Evolutionary conservation across 2,113 vertebrate species (phyloP).

Genomic region (Rhea pennata): DNA sequence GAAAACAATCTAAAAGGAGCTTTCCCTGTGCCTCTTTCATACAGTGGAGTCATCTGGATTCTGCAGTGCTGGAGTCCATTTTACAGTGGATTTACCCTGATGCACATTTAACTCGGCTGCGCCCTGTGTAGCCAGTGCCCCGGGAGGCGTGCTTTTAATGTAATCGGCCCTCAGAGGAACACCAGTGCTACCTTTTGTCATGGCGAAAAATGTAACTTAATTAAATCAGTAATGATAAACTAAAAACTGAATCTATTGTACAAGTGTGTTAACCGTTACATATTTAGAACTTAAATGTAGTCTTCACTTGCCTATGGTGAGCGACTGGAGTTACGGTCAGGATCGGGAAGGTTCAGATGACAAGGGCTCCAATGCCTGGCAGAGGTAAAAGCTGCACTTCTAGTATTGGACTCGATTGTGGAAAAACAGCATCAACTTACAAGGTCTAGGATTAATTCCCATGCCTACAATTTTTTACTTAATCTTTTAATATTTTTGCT

Average conservation of each 20-base stretch:
- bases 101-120: not conserved
- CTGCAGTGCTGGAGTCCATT: too few species aligned
- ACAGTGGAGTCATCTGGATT: not conserved
- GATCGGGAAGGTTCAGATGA: not conserved
- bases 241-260: not conserved
- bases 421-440: not conserved
- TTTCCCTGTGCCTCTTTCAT: not conserved
- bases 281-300: too few species aligned
- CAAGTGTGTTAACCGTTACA: not conserved
- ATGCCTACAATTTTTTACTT: constrained; percentile 57
- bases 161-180: not conserved
- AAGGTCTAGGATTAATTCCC: constrained; percentile 41
- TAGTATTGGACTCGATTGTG: not conserved
- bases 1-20: not conserved
- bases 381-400: not conserved
- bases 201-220: not conserved
- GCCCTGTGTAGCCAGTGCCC: not conserved
- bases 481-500: constrained; percentile 71
- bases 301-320: too few species aligned
- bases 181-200: not conserved
- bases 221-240: not conserved
- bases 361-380: not conserved
- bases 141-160: not conserved
- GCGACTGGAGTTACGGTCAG: not conserved
- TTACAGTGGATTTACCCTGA: not conserved